A percentile compares a stretch with the other conserved stretches of the same genome.
Evolutionary conservation across 2,888 invertebrate genomes (phyloP).

Genomic region (Octodonta nipae): DNA sequence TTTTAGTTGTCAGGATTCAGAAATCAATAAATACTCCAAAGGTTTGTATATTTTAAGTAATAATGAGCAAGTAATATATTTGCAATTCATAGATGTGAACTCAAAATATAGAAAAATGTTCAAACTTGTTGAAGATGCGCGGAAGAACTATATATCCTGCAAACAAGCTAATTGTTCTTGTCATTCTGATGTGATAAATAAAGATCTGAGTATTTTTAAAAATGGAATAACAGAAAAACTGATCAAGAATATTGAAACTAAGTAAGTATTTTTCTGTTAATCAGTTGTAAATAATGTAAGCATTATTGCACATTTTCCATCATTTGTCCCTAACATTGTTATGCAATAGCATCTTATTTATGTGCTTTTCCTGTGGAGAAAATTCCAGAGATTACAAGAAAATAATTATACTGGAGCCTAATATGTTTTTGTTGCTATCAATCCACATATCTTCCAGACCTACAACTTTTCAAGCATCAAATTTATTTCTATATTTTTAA

Average conservation of each 20-base stretch:
- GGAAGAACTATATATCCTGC: slow-evolving; percentile 43
- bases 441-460: too few relatives aligned
- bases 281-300: slow-evolving; percentile 1
- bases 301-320: too few relatives aligned
- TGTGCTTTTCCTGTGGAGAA: too few relatives aligned
- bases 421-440: too few relatives aligned
- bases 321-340: too few relatives aligned
- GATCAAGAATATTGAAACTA: slow-evolving; percentile 43
- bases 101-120: slow-evolving; percentile 32
- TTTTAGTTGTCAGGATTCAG: slow-evolving; percentile 17
- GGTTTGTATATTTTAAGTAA: slow-evolving; percentile 17
- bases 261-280: slow-evolving; percentile 20
- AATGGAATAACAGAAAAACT: slow-evolving; percentile 55
- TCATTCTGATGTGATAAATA: slow-evolving; percentile 46
- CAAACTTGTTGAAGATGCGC: slow-evolving; percentile 39
- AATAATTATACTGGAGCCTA: too few relatives aligned
- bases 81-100: slow-evolving; percentile 37
- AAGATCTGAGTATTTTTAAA: slow-evolving; percentile 57
- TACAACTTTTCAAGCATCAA: too few relatives aligned
- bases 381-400: too few relatives aligned
- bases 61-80: slow-evolving; percentile 6
- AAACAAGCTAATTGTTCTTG: slow-evolving; percentile 48
- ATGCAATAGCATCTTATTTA: too few relatives aligned
- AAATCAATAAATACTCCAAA: slow-evolving; percentile 28
- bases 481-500: too few relatives aligned